Base-by-base conservation (phyloP, 2,797 vertebrate species). In the Oreonectes daqikongensis region DNA sequence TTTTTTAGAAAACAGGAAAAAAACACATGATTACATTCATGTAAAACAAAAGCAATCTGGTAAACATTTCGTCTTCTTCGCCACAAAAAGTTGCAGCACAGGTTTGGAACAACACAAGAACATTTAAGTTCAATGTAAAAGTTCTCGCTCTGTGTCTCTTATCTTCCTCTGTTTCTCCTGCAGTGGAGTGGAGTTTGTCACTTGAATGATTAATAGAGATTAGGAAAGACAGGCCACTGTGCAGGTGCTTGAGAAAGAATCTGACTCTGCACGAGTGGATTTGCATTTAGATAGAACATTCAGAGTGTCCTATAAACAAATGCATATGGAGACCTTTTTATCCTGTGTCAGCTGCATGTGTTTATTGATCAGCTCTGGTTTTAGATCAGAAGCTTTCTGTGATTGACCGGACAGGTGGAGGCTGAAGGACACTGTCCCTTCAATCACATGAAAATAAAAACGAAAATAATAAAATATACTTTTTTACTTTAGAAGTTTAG, bases 231-330 rank as follows among this genome's bases (percentile, higher is more conserved):
- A 69, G 30, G 63, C 35, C 28, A 60, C 66, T 74, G 24, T n/a
- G 18, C 35, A 38, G 28, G 46, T 65, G 35, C 30, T 9, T 24
- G 69, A 78, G 68, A 57, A 73, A 44, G 48, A 69, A 61, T 32
- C 55, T 82, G 77, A 68, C 63, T 79, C 6, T n/a, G 28, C 40
- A 72, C n/a, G 26, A 68, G 53, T 65, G 40, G 10, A 84, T 84
- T 84, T 81, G 81, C 83, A 84, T 82, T 84, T 81, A 82, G 76
- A 82, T 84, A 61, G 73, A 82, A 82, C 53, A 32, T 32, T 53
- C 40, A 67, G 53, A 52, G 50, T n/a, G 53, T 68, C 48, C 66
- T 53, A 30, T 69, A 59, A 68, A 65, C 68, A 72, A 57, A 69
- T 76, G 69, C 53, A 52, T 55, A 38, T 48, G 40, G 60, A 61